phyloP scores from a whole-genome alignment of 2,113 vertebrate species.

The Accipiter cooperii region DNA sequence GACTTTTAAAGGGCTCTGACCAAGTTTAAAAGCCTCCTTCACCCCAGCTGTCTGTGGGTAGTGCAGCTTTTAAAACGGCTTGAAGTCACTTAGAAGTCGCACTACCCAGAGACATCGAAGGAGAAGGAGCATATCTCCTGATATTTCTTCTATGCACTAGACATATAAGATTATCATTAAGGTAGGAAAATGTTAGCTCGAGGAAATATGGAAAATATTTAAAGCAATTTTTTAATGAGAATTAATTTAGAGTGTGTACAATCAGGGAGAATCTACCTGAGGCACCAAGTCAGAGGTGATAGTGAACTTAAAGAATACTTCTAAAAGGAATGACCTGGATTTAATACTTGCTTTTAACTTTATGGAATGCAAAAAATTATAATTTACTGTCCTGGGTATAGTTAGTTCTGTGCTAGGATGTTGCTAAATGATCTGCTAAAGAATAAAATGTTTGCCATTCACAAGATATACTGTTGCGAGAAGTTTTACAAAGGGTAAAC shows the following conservation, averaged over 20 bases:
- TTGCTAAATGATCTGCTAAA: neutral
- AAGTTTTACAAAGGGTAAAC: neutral
- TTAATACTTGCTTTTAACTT: neutral
- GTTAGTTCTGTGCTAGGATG: neutral
- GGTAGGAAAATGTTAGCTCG: neutral
- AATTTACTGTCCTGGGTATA: neutral
- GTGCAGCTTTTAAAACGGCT: neutral
- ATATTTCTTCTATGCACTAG: neutral
- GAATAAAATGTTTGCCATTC: neutral
- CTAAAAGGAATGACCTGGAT: neutral
- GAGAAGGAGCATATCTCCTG: neutral
- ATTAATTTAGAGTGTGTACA: neutral
- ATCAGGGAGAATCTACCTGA: neutral
- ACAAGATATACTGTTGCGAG: neutral
- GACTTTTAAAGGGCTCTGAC: neutral
- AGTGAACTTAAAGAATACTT: neutral
- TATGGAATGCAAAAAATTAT: neutral
- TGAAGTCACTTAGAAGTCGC: neutral
- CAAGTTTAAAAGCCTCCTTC: neutral
- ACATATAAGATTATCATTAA: neutral
- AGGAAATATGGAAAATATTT: neutral
- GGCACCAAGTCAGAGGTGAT: neutral
- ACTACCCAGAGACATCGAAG: accelerated
- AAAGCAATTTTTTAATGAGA: neutral
- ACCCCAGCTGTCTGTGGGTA: neutral